These are phyloP conservation scores for Drosophila trichaetosa DNA, from an alignment of 2,888 invertebrate genomes.

Conservation along the genomic window DNA sequence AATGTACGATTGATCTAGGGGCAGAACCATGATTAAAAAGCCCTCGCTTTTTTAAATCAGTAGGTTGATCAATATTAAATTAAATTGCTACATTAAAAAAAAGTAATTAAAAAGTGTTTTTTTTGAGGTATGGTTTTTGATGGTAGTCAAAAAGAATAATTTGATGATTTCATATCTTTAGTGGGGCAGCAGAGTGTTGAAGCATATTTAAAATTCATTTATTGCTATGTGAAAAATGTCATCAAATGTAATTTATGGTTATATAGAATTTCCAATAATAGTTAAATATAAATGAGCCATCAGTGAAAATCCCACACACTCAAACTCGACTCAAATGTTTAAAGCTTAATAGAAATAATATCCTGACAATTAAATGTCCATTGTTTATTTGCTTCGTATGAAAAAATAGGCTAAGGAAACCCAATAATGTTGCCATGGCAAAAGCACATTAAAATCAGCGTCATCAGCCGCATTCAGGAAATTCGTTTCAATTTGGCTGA, in stretches of 20 bases:
- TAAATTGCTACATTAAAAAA: too few relatives aligned
- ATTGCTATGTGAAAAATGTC: background rate
- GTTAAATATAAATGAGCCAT: background rate
- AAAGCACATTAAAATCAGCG: constrained; percentile 29
- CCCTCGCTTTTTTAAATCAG: too few relatives aligned
- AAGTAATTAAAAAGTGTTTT: constrained; percentile 68
- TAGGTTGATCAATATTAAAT: too few relatives aligned
- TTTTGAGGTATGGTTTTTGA: constrained; percentile 25
- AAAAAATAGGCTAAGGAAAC: background rate
- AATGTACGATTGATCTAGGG: too few relatives aligned
- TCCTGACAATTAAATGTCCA: background rate
- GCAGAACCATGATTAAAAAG: too few relatives aligned
- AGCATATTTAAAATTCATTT: background rate
- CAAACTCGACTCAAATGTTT: background rate
- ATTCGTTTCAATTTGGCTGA: constrained; percentile 33
- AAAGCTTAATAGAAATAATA: constrained; percentile 1
- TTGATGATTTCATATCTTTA: constrained; percentile 38
- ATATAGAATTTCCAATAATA: background rate
- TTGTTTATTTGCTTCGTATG: background rate
- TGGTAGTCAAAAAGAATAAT: constrained; percentile 18
- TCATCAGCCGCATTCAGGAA: constrained; percentile 35
- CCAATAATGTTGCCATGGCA: constrained; percentile 25
- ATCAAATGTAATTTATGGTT: background rate
- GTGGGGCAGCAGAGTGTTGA: constrained; percentile 23
- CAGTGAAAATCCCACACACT: background rate